Conservation (phyloP, 2,888 invertebrate species). For the Cephonodes hylas region DNA sequence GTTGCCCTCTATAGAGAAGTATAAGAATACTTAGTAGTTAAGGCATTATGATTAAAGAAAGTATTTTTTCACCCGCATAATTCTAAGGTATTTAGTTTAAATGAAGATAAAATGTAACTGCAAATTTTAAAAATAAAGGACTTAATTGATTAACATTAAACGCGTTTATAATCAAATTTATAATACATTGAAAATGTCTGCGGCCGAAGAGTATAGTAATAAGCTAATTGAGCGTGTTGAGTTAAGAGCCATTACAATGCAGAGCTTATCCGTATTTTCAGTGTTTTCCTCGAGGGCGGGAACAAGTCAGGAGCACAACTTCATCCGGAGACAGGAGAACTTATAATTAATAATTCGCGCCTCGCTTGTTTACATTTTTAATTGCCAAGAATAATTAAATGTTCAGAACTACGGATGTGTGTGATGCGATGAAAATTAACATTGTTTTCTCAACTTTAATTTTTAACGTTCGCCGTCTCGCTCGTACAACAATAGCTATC, state of each 20-base stretch:
- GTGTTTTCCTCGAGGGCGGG: constrained; percentile 15
- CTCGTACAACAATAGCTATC: not conserved
- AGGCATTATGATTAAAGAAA: too few species aligned
- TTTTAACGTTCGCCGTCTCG: not conserved
- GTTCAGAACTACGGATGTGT: not conserved
- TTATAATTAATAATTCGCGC: constrained; percentile 9
- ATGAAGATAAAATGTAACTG: too few species aligned
- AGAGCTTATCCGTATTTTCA: constrained; percentile 14
- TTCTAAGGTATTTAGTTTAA: too few species aligned
- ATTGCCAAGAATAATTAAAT: not conserved
- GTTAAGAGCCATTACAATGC: constrained; percentile 13
- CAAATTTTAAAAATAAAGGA: too few species aligned
- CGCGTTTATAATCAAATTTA: not conserved
- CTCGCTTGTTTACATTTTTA: not conserved
- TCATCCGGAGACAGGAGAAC: constrained; percentile 12
- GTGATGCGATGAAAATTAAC: not conserved
- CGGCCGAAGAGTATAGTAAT: not conserved
- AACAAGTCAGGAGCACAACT: constrained; percentile 12
- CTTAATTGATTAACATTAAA: too few species aligned
- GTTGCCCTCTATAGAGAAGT: not conserved
- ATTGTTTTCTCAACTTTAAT: not conserved
- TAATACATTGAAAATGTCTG: not conserved
- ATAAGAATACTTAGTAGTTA: not conserved
- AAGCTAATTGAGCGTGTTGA: not conserved
- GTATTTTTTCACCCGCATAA: too few species aligned